Evolutionary conservation across 2,797 vertebrate species (phyloP).

Genomic region (Vultur gryphus): DNA sequence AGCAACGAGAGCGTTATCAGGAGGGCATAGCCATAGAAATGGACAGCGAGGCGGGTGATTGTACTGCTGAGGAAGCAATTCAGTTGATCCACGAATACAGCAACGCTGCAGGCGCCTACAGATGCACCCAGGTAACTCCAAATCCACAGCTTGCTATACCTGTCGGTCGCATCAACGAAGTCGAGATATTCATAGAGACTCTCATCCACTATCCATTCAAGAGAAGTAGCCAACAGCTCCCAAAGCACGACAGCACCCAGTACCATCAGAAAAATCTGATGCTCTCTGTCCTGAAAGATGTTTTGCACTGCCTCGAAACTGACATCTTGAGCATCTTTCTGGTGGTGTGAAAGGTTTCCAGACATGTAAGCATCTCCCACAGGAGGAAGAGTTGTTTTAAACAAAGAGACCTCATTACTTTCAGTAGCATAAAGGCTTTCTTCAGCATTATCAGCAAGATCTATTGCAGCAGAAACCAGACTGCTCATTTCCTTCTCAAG

Average conservation of each 20-base stretch:
- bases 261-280: conserved; percentile 79
- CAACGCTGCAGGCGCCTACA: conserved; percentile 70
- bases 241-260: conserved; percentile 76
- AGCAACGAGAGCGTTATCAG: conserved; percentile 63
- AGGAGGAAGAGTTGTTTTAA: neutral
- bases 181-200: conserved; percentile 88
- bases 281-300: conserved; percentile 70
- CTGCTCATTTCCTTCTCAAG: neutral
- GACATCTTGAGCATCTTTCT: neutral
- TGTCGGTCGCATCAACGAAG: conserved; percentile 83
- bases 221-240: conserved; percentile 76
- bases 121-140: conserved; percentile 80
- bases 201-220: conserved; percentile 82
- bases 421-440: neutral
- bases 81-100: conserved; percentile 77
- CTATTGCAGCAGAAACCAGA: neutral
- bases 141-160: conserved; percentile 64
- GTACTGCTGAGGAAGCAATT: conserved; percentile 62
- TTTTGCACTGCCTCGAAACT: neutral
- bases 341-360: neutral
- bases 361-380: neutral
- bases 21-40: conserved; percentile 79
- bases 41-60: conserved; percentile 47
- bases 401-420: neutral
- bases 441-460: neutral